A percentile compares a stretch with the other conserved stretches of the same genome.
phyloP scores from a whole-genome alignment of 2,888 invertebrate species.

The Drosophila mimica region DNA sequence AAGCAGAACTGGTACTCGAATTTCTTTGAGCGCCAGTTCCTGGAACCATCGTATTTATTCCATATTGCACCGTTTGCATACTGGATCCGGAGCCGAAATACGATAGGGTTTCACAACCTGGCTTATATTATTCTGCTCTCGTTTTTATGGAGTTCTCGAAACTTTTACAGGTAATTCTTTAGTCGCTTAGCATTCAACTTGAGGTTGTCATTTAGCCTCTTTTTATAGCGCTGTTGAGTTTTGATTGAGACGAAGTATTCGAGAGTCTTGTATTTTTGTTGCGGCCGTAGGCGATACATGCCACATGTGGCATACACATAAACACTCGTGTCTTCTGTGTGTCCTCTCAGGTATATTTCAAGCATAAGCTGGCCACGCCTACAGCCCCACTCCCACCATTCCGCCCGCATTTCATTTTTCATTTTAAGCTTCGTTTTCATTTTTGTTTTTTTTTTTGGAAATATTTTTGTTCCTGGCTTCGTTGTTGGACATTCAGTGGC shows the following conservation, averaged over 20 bases:
- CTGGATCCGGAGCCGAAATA: background rate
- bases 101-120: background rate
- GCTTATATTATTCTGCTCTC: background rate
- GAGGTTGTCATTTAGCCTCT: background rate
- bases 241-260: constrained; percentile 39
- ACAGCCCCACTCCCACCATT: constrained; percentile 1
- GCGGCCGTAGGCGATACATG: constrained; percentile 53
- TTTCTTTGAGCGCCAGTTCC: background rate
- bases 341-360: constrained; percentile 39
- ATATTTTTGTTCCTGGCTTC: constrained; percentile 4
- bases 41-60: background rate
- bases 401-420: constrained; percentile 11
- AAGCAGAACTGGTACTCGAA: background rate
- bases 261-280: constrained; percentile 28
- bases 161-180: constrained; percentile 1
- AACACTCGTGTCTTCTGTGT: constrained; percentile 17
- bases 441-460: constrained; percentile 3
- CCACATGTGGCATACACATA: constrained; percentile 16
- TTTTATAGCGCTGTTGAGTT: constrained; percentile 31
- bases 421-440: constrained; percentile 49
- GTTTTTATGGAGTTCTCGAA: background rate
- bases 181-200: background rate
- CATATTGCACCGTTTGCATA: background rate
- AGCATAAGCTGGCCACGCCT: constrained; percentile 48
- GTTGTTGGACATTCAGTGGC: constrained; percentile 49